phyloP scores from a whole-genome alignment of 2,797 vertebrate species.

The Hirundo rustica region DNA sequence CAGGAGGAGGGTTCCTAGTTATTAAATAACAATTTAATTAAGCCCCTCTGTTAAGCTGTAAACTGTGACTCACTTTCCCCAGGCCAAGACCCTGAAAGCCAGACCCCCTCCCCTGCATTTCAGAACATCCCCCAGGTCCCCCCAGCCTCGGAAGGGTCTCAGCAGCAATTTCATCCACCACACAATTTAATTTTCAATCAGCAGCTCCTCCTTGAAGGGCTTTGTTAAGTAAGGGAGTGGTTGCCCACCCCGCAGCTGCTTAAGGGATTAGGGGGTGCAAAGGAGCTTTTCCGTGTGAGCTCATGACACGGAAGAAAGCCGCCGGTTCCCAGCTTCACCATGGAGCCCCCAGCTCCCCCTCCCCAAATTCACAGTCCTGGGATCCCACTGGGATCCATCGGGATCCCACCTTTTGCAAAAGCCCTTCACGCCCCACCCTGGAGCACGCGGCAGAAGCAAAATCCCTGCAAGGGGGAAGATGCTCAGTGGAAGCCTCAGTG shows the following conservation, averaged over 20 bases:
- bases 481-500: background rate
- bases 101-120: background rate
- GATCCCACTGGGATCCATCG: background rate
- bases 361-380: background rate
- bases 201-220: background rate
- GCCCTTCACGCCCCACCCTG: rapidly evolving
- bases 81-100: background rate
- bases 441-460: rapidly evolving
- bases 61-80: conserved; percentile 43
- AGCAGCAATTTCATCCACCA: background rate
- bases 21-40: conserved; percentile 34
- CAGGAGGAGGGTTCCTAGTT: background rate
- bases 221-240: background rate
- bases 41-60: background rate
- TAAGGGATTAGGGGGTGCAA: conserved; percentile 37
- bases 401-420: background rate
- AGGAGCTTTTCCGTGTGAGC: conserved; percentile 6
- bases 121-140: rapidly evolving
- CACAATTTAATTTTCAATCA: background rate
- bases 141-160: background rate
- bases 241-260: background rate
- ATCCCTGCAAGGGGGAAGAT: background rate
- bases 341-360: background rate
- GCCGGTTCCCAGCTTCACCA: rapidly evolving
- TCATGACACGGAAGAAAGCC: background rate